Base-by-base conservation (phyloP, 1,140 invertebrate genomes). In the Halesus radiatus region DNA sequence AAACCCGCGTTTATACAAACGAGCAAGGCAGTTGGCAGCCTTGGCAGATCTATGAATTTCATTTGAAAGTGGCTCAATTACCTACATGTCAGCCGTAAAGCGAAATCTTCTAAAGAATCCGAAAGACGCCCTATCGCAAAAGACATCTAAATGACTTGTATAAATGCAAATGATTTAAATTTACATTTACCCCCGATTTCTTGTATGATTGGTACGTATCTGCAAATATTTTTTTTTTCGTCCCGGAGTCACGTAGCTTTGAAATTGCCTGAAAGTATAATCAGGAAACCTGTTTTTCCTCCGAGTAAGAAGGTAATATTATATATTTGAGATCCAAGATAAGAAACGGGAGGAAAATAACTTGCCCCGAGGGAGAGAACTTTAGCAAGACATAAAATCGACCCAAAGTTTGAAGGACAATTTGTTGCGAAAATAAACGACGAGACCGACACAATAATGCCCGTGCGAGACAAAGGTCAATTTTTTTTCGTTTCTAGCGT, bases 401-500 rank as follows among this genome's bases (percentile, higher is more conserved):
- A 79, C 68, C 78, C 15, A 26, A 70, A 74, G 53, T 74, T 74
- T 74, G 54, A 75, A 79, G 68, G 78, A 74, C 60, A 74, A 79
- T 79, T 79, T 79, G 78, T 74, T 74, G 54, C 18, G 70, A 26
- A 79, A 60, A 79, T 79, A 75, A 75, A 56, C 54, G 72, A 18
- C 72, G 50, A 32, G 7, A 23, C 26, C 72, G 18, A 18, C 72
- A 56, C 72, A 18, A 18, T 54, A 56, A 29, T 75, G 20, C 22
- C 20, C 72, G 15, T 10, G 26, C 53, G 52, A 29, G 16, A 37
- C 52, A 15, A 26, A 8, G 72, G 54, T 37, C 26, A 75, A 29
- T 29, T 74, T 32, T 74, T 72, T 74, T 72, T 72, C 68, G 15
- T 22, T 72, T 22, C 56, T 23, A 22, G 18, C 18, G 18, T 10